Conservation (phyloP, 1,140 invertebrate genomes). For the Drosophila takahashii region DNA sequence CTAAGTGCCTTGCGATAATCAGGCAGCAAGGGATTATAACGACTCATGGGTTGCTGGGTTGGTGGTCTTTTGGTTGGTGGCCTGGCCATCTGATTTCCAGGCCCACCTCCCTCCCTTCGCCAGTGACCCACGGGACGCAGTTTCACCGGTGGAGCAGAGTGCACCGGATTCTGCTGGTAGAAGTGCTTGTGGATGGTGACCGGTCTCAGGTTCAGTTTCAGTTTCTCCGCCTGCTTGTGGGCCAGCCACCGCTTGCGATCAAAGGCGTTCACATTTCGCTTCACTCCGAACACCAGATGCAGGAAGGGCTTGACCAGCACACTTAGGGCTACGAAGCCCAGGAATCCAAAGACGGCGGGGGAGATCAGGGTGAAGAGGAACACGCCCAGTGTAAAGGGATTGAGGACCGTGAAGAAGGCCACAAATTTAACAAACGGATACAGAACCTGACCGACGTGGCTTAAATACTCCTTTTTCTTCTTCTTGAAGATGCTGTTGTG, state of each 20-base stretch:
- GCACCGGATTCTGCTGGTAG: slow-evolving; percentile 68
- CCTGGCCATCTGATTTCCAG: too few species aligned
- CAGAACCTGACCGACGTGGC: slow-evolving; percentile 72
- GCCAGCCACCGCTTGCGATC: slow-evolving; percentile 55
- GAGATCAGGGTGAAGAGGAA: slow-evolving; percentile 76
- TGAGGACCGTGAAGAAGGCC: slow-evolving; percentile 79
- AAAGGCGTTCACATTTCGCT: slow-evolving; percentile 62
- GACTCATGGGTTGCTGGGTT: neutral
- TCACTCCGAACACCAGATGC: slow-evolving; percentile 72
- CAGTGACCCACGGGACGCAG: slow-evolving; percentile 44
- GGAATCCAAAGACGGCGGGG: slow-evolving; percentile 73
- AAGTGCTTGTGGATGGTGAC: slow-evolving; percentile 81
- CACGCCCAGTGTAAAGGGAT: slow-evolving; percentile 78
- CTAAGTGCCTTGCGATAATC: slow-evolving; percentile 25
- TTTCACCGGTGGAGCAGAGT: slow-evolving; percentile 49
- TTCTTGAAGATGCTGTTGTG: slow-evolving; percentile 77
- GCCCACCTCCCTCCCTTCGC: slow-evolving; percentile 24
- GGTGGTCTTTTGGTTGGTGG: neutral
- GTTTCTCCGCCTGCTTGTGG: slow-evolving; percentile 55
- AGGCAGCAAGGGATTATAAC: slow-evolving; percentile 54
- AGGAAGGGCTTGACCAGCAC: slow-evolving; percentile 74
- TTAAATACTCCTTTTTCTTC: slow-evolving; percentile 79
- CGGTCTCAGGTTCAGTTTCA: slow-evolving; percentile 59
- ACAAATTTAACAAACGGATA: slow-evolving; percentile 80
- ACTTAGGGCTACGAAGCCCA: slow-evolving; percentile 75